Base-by-base conservation (phyloP, 2,888 invertebrate genomes). In the Noctua janthe region DNA sequence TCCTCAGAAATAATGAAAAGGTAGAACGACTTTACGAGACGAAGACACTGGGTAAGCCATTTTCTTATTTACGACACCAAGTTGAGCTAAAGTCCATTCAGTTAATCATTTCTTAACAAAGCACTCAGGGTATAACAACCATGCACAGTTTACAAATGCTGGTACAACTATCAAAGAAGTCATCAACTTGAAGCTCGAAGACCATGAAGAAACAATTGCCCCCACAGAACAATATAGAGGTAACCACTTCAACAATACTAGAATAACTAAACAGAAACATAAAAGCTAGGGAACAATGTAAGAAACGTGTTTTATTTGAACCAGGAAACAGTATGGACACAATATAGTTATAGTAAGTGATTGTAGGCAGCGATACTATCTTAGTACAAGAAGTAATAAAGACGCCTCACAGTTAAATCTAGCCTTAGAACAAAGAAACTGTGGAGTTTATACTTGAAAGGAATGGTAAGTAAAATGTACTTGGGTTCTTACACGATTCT, bases 311-410 rank as follows among this genome's bases (percentile, higher is more conserved):
- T 93, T 92, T 92, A 91, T 92, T 92, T 89, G 81, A 93, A 93
- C 92, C 93, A 94, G 94, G 93, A 94, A 94, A 94, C 90, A 87
- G 85, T 90, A 92, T 90, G 90, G 89, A 91, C 90, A 91, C 92
- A 92, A 91, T 93, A 94, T 92, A 93, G 91, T 91, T 92, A 92
- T 92, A 92, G 93, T 93, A 94, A 94, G 91, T 91, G 92, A 92
- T 92, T 92, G 92, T 92, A 92, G 89, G 91, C 92, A 88, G 88
- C 80, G 95, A 95, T 95, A 93, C 90, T 93, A 94, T 95, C 95
- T 93, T 91, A 91, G 92, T 91, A 93, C 92, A 92, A 92, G 93
- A 90, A 92, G 95, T 94, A 95, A 95, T 95, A 95, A 95, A 95
- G 95, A 95, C 94, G 94, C 94, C 92, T 94, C 93, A 91, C 91